phyloP scores from a whole-genome alignment of 2,113 vertebrate species.

The Sylvia atricapilla region DNA sequence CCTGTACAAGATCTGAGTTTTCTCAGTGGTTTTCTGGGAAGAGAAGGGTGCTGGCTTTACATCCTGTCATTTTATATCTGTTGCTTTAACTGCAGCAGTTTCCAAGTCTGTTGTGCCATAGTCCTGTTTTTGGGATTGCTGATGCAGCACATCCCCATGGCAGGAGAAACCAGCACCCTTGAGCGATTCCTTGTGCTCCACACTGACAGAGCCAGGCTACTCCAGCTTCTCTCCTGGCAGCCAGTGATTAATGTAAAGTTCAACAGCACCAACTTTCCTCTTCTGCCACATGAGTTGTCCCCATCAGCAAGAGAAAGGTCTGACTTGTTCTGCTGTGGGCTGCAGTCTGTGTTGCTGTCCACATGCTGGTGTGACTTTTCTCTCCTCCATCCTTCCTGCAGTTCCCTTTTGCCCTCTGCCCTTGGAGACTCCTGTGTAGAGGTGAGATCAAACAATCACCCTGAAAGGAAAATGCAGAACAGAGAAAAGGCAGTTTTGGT shows the following conservation, averaged over 20 bases:
- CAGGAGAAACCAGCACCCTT: not conserved
- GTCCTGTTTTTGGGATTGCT: not conserved
- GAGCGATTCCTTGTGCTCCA: not conserved
- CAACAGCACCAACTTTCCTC: not conserved
- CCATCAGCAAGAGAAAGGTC: not conserved
- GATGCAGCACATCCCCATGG: not conserved
- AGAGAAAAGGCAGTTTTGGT: slow-evolving; percentile 13
- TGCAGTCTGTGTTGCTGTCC: not conserved
- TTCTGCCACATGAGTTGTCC: not conserved
- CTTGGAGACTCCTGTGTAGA: not conserved
- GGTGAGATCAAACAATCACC: not conserved
- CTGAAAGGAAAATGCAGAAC: not conserved
- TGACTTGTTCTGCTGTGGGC: not conserved
- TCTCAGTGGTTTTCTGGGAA: not conserved
- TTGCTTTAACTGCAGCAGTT: not conserved
- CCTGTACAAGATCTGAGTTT: not conserved
- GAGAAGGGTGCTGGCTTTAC: not conserved
- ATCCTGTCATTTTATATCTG: not conserved
- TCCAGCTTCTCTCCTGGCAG: not conserved
- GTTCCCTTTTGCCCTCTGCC: slow-evolving; percentile 14
- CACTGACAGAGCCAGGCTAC: not conserved
- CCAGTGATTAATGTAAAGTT: not conserved
- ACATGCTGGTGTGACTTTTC: slow-evolving; percentile 35
- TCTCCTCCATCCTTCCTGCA: not conserved
- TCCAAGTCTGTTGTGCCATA: not conserved